These are phyloP conservation scores for Phocoena phocoena DNA, from an alignment of 2,113 vertebrate species.

Conservation along the genomic window DNA sequence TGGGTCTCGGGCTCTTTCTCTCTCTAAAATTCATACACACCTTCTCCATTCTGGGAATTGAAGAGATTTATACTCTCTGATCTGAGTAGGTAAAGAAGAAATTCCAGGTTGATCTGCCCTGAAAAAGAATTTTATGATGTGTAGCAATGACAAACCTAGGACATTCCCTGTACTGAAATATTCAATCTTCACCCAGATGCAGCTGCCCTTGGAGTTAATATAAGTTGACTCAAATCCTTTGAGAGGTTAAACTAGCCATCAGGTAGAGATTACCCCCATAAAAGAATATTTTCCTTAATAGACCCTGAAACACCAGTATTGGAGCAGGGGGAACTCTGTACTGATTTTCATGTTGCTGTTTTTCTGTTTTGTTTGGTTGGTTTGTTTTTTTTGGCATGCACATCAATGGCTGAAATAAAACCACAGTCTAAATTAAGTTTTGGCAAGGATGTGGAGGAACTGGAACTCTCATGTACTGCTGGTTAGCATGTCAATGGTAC, in stretches of 20 bases:
- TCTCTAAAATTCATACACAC: neutral
- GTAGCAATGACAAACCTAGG: neutral
- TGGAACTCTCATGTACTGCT: neutral
- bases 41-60: neutral
- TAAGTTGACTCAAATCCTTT: neutral
- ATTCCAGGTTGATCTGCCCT: neutral
- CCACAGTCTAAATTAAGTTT: slow-evolving; percentile 2
- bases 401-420: slow-evolving; percentile 17
- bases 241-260: neutral
- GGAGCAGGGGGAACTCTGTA: neutral
- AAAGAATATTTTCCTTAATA: neutral
- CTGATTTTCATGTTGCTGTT: neutral
- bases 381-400: neutral
- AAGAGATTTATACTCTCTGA: neutral
- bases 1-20: neutral
- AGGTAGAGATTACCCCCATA: neutral
- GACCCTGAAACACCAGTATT: neutral
- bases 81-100: neutral
- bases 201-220: neutral
- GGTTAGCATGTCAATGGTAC: neutral
- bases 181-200: neutral
- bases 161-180: neutral
- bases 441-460: neutral
- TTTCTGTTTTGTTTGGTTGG: neutral
- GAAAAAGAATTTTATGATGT: neutral